phyloP scores from a whole-genome alignment of 2,888 invertebrate genomes.

The Heteromyza rotundicornis region DNA sequence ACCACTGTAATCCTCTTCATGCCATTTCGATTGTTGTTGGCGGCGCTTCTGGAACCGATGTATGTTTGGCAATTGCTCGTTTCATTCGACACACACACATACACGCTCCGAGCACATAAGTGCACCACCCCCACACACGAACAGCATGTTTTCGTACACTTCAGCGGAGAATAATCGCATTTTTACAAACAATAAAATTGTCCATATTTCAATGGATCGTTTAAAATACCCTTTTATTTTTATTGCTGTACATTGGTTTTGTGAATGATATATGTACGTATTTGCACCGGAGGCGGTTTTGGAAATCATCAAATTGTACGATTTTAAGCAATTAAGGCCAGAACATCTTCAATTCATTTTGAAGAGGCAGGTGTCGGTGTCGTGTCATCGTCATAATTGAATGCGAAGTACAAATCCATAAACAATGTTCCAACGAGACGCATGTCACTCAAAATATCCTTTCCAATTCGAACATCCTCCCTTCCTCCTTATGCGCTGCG shows the following conservation, averaged over 20 bases:
- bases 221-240: constrained; percentile 8
- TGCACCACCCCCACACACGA: too few species aligned
- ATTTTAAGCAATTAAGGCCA: too few species aligned
- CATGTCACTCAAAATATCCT: constrained; percentile 33
- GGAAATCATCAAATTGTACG: too few species aligned
- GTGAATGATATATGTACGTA: neutral
- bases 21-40: constrained; percentile 8
- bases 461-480: neutral
- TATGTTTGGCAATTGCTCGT: neutral
- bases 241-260: constrained; percentile 12
- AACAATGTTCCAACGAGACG: constrained; percentile 29
- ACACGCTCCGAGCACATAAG: too few species aligned
- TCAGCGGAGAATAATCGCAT: constrained; percentile 1
- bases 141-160: neutral
- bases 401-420: constrained; percentile 32
- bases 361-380: constrained; percentile 20
- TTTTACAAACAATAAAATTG: neutral
- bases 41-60: neutral
- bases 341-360: too few species aligned
- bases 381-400: constrained; percentile 34
- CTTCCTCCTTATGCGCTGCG: neutral
- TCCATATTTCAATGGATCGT: neutral
- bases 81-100: too few species aligned
- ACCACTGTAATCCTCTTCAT: neutral
- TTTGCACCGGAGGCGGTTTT: neutral